Evolutionary conservation across 1,140 invertebrate genomes (phyloP).

Genomic region (Drosophila jambulina): DNA sequence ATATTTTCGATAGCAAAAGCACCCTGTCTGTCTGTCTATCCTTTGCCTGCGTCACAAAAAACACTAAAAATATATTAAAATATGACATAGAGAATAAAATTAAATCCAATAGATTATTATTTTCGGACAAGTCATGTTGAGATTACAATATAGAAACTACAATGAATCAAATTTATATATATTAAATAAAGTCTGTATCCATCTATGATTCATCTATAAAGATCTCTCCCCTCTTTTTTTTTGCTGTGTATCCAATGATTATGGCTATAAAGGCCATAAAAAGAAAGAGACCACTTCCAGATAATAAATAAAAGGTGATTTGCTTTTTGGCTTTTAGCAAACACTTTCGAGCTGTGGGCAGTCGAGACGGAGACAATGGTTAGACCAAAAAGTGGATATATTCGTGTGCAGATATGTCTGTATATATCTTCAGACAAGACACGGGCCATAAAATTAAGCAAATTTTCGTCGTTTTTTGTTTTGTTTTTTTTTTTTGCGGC

Average conservation of each 20-base stretch:
- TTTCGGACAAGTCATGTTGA: background rate
- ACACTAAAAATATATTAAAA: too few relatives aligned
- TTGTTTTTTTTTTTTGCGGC: conserved; percentile 48
- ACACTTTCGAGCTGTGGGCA: conserved; percentile 29
- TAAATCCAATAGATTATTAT: background rate
- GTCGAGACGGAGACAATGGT: conserved; percentile 14
- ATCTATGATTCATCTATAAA: background rate
- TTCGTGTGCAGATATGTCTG: background rate
- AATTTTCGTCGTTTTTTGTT: conserved; percentile 39
- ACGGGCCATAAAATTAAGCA: conserved; percentile 72
- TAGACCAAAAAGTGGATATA: conserved; percentile 2
- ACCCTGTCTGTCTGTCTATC: too few relatives aligned
- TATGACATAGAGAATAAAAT: too few relatives aligned
- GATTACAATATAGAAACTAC: background rate
- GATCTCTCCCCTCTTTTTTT: background rate
- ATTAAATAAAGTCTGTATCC: too few relatives aligned
- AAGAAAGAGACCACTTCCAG: conserved; percentile 50
- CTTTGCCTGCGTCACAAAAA: too few relatives aligned
- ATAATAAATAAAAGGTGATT: conserved; percentile 76
- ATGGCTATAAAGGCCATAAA: conserved; percentile 33
- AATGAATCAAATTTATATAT: background rate
- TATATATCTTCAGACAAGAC: conserved; percentile 32
- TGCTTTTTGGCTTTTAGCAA: conserved; percentile 60
- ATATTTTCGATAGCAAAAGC: background rate
- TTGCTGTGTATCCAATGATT: conserved; percentile 6